phyloP scores from a whole-genome alignment of 2,888 invertebrate genomes.

The Adelphocoris suturalis region DNA sequence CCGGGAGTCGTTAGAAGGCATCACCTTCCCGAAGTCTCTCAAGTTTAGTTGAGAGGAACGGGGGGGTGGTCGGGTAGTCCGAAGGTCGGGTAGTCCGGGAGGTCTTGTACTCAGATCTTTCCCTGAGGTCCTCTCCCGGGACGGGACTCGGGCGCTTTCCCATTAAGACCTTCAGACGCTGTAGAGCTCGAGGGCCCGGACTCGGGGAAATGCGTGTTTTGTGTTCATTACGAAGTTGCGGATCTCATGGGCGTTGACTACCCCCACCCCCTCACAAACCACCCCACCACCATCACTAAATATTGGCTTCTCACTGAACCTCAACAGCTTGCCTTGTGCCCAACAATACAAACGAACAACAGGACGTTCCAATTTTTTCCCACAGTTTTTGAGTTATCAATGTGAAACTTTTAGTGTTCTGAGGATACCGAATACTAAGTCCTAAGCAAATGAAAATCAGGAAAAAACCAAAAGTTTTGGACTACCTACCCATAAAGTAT shows the following conservation, averaged over 20 bases:
- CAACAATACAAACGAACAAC: no score
- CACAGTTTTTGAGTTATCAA: no score
- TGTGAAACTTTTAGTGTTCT: no score
- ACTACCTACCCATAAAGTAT: no score
- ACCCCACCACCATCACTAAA: no score
- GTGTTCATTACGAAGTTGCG: constrained; percentile 9
- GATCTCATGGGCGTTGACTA: background rate
- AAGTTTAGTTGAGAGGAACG: background rate
- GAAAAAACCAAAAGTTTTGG: no score
- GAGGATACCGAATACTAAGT: no score
- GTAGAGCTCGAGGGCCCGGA: background rate
- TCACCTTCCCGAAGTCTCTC: background rate
- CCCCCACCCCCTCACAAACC: background rate
- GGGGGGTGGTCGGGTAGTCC: background rate
- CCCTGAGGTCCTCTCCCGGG: background rate
- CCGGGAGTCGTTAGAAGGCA: background rate
- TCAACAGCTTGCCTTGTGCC: no score
- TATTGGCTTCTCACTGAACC: no score
- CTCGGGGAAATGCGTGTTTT: constrained; percentile 9
- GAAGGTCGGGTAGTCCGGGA: background rate
- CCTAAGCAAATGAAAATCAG: no score
- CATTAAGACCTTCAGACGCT: background rate
- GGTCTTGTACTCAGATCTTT: no score
- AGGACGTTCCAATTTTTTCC: no score
- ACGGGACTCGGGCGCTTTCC: background rate